phyloP scores from a whole-genome alignment of 2,113 vertebrate species.

The Gallinago paraguaiae region DNA sequence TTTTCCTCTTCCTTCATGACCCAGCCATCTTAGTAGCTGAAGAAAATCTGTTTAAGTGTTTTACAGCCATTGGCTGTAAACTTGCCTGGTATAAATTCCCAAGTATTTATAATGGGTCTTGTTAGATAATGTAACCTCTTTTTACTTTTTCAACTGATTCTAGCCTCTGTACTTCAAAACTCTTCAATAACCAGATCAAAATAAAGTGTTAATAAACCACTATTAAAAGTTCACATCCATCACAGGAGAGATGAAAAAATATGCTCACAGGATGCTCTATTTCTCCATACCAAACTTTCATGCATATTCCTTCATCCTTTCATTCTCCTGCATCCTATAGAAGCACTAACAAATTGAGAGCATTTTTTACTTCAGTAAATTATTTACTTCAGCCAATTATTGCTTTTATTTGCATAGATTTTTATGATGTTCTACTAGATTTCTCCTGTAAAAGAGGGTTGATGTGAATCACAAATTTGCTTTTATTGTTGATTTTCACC shows the following conservation, averaged over 20 bases:
- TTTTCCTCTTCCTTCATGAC: background rate
- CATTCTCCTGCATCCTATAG: background rate
- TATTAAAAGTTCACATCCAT: background rate
- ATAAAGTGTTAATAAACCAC: background rate
- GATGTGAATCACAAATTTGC: background rate
- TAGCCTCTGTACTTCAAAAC: background rate
- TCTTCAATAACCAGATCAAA: background rate
- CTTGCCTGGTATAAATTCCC: background rate
- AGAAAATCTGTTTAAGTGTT: background rate
- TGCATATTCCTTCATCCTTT: background rate
- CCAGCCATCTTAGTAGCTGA: background rate
- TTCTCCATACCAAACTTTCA: background rate
- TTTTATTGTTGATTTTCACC: background rate
- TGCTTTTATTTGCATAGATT: background rate
- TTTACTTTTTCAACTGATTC: background rate
- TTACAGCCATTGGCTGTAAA: background rate
- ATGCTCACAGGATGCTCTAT: background rate
- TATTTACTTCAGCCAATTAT: background rate
- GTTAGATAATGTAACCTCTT: background rate
- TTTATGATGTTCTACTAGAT: background rate
- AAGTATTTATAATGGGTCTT: background rate
- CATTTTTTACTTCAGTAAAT: background rate
- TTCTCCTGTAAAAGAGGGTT: background rate
- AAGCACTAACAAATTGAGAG: background rate
- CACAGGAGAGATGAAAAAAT: background rate